Conservation (phyloP, 2,113 vertebrate species). For the Psilopogon haemacephalus region DNA sequence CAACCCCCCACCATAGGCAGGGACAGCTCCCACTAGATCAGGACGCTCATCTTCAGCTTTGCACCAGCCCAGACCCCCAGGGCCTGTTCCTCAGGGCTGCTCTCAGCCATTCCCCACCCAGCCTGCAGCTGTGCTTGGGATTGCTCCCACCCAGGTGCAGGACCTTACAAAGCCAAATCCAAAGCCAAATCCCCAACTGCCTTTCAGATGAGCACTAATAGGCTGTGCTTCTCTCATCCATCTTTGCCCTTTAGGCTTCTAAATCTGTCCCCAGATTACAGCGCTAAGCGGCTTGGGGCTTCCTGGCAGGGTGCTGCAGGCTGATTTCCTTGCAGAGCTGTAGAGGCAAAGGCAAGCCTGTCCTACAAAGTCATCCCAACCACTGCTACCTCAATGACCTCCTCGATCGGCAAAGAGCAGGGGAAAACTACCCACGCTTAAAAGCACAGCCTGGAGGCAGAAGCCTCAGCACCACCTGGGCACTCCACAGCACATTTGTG, state of each 20-base stretch:
- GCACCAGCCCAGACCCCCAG: no score
- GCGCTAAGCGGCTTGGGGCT: slow-evolving; percentile 37
- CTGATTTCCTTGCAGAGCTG: not conserved
- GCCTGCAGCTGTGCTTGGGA: no score
- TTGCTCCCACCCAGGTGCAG: no score
- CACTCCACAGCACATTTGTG: not conserved
- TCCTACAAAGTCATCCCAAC: not conserved
- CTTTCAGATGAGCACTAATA: not conserved
- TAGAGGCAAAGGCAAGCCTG: not conserved
- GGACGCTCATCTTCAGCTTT: no score
- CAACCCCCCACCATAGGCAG: no score
- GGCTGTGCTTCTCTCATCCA: not conserved
- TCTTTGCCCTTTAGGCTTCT: not conserved
- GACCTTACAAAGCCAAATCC: no score
- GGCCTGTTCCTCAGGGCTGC: no score
- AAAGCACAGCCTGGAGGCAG: not conserved
- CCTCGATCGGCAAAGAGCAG: not conserved
- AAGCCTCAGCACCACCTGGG: not conserved
- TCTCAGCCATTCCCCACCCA: no score
- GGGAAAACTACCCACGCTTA: not conserved
- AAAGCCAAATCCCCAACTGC: not conserved
- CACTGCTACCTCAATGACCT: not conserved
- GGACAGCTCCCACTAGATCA: no score
- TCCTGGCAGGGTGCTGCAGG: not conserved
- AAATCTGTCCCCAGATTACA: slow-evolving; percentile 33